Percentiles rank a stretch among this genome's conserved stretches.
These are phyloP conservation scores for Auanema freiburgensis DNA, from an alignment of 2,888 invertebrate genomes.

Conservation along the genomic window DNA sequence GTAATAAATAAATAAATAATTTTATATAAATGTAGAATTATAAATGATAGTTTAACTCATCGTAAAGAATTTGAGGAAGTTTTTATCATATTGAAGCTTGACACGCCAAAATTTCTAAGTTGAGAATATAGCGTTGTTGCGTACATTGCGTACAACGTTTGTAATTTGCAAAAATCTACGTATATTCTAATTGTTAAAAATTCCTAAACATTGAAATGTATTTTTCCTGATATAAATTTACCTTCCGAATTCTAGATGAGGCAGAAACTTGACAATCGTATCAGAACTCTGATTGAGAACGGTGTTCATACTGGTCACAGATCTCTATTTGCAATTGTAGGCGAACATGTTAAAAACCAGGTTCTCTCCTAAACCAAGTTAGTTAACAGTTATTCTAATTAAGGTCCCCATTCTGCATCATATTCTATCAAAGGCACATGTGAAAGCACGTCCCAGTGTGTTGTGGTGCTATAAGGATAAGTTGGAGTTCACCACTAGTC, in stretches of 20 bases:
- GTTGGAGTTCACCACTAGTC: slow-evolving; percentile 85
- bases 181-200: no score
- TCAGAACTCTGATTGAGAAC: slow-evolving; percentile 93
- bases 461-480: slow-evolving; percentile 99
- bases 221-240: no score
- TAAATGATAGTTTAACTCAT: no score
- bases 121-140: no score
- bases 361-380: slow-evolving; percentile 67
- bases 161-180: no score
- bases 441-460: slow-evolving; percentile 88
- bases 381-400: slow-evolving; percentile 1
- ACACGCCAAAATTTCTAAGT: no score
- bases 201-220: no score
- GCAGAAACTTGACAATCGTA: slow-evolving; percentile 91
- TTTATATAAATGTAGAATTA: no score
- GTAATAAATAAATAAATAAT: no score
- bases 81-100: no score
- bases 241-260: slow-evolving; percentile 18
- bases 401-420: slow-evolving; percentile 95
- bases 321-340: slow-evolving; percentile 90
- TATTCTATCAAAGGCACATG: slow-evolving; percentile 89
- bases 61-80: no score
- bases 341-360: slow-evolving; percentile 93
- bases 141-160: no score
- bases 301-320: slow-evolving; percentile 87